These are phyloP conservation scores for Oxycera nigricornis DNA, from an alignment of 2,888 invertebrate species.

Conservation along the genomic window DNA sequence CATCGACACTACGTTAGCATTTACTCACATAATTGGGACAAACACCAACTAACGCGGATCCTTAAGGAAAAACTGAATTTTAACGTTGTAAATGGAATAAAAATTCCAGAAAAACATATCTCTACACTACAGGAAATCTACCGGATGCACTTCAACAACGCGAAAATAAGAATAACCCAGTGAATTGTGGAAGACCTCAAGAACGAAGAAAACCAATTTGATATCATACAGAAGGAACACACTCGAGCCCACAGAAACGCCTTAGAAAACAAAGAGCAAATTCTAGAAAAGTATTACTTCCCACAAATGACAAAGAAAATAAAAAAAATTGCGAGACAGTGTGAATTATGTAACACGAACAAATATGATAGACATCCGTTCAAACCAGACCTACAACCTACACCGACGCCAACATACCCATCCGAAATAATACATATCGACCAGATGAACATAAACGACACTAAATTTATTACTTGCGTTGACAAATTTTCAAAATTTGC, in stretches of 20 bases:
- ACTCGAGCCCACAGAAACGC: neutral
- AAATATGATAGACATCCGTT: neutral
- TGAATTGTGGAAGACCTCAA: neutral
- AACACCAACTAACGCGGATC: neutral
- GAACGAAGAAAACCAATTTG: neutral
- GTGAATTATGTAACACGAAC: constrained; percentile 5
- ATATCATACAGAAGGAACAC: neutral
- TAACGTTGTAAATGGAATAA: constrained; percentile 6
- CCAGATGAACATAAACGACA: neutral
- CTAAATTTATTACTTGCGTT: neutral
- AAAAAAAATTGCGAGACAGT: neutral
- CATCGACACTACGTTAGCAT: neutral
- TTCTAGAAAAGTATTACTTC: neutral
- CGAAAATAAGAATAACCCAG: neutral
- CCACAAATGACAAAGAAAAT: neutral
- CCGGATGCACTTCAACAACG: neutral
- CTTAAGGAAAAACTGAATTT: constrained; percentile 5
- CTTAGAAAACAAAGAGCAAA: neutral
- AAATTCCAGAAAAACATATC: constrained; percentile 10
- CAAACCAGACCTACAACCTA: neutral
- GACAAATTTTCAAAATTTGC: neutral
- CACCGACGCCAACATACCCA: neutral
- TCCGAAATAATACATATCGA: neutral
- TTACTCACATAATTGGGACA: neutral
- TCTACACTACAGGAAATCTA: neutral